Evolutionary conservation across 2,113 vertebrate genomes (phyloP).

Genomic region (Petromus typicus): DNA sequence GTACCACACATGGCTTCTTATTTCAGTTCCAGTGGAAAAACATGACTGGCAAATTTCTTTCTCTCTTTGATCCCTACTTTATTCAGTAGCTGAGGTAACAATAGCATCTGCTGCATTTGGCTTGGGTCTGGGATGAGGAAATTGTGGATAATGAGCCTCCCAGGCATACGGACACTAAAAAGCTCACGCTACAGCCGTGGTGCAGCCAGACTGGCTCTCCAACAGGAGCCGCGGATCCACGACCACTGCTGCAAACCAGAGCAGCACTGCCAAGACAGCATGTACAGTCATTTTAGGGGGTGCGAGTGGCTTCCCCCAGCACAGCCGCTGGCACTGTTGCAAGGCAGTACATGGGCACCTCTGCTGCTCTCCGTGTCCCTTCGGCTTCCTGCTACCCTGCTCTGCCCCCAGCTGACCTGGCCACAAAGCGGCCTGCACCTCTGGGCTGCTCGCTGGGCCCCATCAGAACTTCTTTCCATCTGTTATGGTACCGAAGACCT

Average conservation of each 20-base stretch:
- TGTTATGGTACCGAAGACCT: background rate
- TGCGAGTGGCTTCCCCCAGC: background rate
- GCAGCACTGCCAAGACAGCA: slow-evolving; percentile 10
- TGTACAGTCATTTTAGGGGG: background rate
- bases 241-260: background rate
- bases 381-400: background rate
- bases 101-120: slow-evolving; percentile 55
- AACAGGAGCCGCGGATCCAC: background rate
- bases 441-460: background rate
- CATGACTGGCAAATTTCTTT: slow-evolving; percentile 61
- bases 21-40: slow-evolving; percentile 65
- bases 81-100: slow-evolving; percentile 65
- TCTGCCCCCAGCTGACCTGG: background rate
- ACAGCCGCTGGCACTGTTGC: background rate
- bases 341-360: background rate
- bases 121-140: slow-evolving; percentile 66
- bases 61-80: slow-evolving; percentile 60
- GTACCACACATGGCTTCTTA: slow-evolving; percentile 48
- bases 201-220: background rate
- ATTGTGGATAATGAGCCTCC: slow-evolving; percentile 60
- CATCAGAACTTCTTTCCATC: background rate
- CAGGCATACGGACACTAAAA: slow-evolving; percentile 45
- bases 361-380: background rate
- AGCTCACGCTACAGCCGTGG: background rate
- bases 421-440: background rate